Evolutionary conservation across 2,113 vertebrate species (phyloP).

Genomic region (Azemiops feae): DNA sequence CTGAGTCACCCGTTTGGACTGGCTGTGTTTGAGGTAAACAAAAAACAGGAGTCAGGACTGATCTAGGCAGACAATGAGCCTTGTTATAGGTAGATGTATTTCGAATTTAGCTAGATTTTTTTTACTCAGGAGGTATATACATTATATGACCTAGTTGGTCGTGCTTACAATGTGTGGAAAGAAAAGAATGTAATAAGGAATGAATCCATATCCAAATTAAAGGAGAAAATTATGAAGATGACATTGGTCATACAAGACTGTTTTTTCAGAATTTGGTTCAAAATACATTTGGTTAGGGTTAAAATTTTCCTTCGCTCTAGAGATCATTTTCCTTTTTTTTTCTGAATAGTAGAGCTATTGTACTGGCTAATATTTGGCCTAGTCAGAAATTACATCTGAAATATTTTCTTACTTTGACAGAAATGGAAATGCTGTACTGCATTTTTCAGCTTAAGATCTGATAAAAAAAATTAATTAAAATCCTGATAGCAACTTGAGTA

Average conservation of each 20-base stretch:
- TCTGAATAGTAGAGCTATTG: neutral
- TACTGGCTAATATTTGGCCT: neutral
- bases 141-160: neutral
- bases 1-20: conserved; percentile 93
- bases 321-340: neutral
- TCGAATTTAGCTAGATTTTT: no score
- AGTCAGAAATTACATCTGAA: neutral
- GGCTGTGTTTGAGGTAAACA: conserved; percentile 92
- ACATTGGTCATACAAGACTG: neutral
- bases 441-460: neutral
- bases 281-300: neutral
- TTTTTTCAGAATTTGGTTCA: neutral
- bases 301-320: neutral
- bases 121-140: neutral
- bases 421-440: neutral
- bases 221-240: neutral
- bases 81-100: no score
- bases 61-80: neutral
- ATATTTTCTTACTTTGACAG: neutral
- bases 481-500: neutral
- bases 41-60: neutral
- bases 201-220: neutral
- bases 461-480: neutral
- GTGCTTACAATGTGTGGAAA: neutral
- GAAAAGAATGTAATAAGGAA: neutral